Evolutionary conservation across 2,888 invertebrate species (phyloP).

Genomic region (Desoria tigrina): DNA sequence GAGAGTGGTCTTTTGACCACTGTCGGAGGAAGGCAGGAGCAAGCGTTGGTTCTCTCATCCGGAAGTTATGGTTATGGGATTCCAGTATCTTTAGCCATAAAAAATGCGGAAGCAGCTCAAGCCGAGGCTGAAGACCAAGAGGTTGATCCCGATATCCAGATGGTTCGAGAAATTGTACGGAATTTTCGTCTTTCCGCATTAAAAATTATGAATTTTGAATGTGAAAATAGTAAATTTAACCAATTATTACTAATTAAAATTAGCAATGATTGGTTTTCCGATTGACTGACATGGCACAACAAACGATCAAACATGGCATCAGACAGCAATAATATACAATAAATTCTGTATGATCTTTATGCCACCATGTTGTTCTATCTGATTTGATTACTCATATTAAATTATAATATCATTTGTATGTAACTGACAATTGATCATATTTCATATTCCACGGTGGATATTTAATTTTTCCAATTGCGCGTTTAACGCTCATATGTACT

Average conservation of each 20-base stretch:
- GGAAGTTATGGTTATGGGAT: slow-evolving; percentile 52
- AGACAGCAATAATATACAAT: too few relatives aligned
- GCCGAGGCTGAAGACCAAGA: slow-evolving; percentile 19
- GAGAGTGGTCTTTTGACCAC: slow-evolving; percentile 51
- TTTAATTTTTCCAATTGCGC: too few relatives aligned
- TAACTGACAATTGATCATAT: too few relatives aligned
- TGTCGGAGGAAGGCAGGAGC: slow-evolving; percentile 44
- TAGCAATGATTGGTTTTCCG: too few relatives aligned
- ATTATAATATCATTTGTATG: too few relatives aligned
- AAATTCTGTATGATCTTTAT: too few relatives aligned
- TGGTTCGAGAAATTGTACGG: slow-evolving; percentile 14
- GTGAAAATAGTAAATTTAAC: background rate
- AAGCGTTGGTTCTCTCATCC: slow-evolving; percentile 47
- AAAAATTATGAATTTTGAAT: background rate
- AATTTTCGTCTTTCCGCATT: background rate
- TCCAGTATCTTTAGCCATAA: slow-evolving; percentile 36
- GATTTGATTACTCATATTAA: too few relatives aligned
- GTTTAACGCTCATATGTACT: too few relatives aligned
- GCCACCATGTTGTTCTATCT: too few relatives aligned
- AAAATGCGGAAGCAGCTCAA: slow-evolving; percentile 22
- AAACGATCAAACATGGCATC: too few relatives aligned
- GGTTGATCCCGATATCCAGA: slow-evolving; percentile 19
- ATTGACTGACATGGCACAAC: too few relatives aligned
- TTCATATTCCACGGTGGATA: too few relatives aligned
- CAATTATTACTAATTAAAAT: background rate